phyloP scores from a whole-genome alignment of 2,888 invertebrate species.

The Plebejus anna region DNA sequence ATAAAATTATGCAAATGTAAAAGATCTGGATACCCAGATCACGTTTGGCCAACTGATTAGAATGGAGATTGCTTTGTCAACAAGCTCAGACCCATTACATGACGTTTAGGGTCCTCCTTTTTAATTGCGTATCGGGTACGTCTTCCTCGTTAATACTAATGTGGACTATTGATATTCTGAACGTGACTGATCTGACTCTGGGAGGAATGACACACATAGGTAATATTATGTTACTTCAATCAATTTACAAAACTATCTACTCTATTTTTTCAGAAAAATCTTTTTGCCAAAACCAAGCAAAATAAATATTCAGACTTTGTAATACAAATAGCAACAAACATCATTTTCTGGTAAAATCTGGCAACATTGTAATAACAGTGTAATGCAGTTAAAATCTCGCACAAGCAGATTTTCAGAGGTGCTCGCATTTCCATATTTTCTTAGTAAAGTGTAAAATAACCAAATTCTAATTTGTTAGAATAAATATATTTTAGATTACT shows the following conservation, averaged over 20 bases:
- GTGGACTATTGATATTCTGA: not conserved
- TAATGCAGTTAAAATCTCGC: too few species aligned
- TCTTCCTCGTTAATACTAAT: slow-evolving; percentile 7
- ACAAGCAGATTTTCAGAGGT: too few species aligned
- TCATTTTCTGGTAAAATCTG: too few species aligned
- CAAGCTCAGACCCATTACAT: slow-evolving; percentile 20
- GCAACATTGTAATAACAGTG: too few species aligned
- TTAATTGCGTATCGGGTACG: slow-evolving; percentile 2
- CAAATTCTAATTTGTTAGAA: too few species aligned
- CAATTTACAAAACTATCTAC: not conserved
- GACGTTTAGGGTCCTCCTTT: slow-evolving; percentile 1
- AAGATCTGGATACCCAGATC: slow-evolving; percentile 35
- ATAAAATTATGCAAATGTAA: slow-evolving; percentile 38
- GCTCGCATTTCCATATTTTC: too few species aligned
- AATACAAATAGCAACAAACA: too few species aligned
- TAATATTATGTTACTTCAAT: not conserved
- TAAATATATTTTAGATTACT: too few species aligned
- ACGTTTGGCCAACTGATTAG: slow-evolving; percentile 34
- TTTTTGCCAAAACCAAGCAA: too few species aligned
- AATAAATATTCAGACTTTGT: too few species aligned
- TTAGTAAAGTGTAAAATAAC: too few species aligned
- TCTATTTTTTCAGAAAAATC: not conserved
- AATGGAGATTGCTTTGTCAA: slow-evolving; percentile 30
- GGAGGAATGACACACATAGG: not conserved
- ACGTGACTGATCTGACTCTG: not conserved